Percentiles rank a stretch among this genome's conserved stretches.
These are phyloP conservation scores for Dromius quadrimaculatus DNA, from an alignment of 2,888 invertebrate genomes.

Conservation along the genomic window DNA sequence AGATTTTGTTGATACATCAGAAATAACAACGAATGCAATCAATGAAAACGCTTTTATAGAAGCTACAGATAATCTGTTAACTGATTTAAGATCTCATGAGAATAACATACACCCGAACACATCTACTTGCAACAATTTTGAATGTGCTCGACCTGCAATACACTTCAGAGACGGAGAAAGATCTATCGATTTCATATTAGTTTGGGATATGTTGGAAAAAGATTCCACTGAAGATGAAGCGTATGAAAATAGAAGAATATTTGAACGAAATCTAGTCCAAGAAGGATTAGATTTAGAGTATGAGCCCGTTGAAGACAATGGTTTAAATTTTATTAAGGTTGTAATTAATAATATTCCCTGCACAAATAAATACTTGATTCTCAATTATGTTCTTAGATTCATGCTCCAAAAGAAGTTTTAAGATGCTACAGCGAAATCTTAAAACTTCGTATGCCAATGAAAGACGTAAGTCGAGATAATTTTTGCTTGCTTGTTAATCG, in stretches of 20 bases:
- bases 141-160: slow-evolving; percentile 69
- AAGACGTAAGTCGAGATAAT: slow-evolving; percentile 73
- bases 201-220: slow-evolving; percentile 76
- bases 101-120: neutral
- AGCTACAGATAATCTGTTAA: slow-evolving; percentile 34
- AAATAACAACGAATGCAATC: slow-evolving; percentile 39
- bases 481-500: slow-evolving; percentile 1
- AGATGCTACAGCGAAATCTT: slow-evolving; percentile 91
- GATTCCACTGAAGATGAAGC: slow-evolving; percentile 66
- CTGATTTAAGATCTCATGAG: slow-evolving; percentile 3
- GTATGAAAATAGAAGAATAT: slow-evolving; percentile 71
- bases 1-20: slow-evolving; percentile 38
- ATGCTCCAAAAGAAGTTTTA: slow-evolving; percentile 86
- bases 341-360: slow-evolving; percentile 21
- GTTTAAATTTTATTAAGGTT: slow-evolving; percentile 84
- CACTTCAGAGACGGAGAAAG: slow-evolving; percentile 79
- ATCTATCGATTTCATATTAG: slow-evolving; percentile 83
- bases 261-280: slow-evolving; percentile 77
- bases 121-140: slow-evolving; percentile 54
- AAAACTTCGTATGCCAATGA: slow-evolving; percentile 94
- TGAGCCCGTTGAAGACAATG: slow-evolving; percentile 75
- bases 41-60: slow-evolving; percentile 23
- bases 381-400: slow-evolving; percentile 72
- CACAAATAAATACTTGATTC: slow-evolving; percentile 42
- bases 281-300: slow-evolving; percentile 83